These are phyloP conservation scores for Pteronotus mesoamericanus DNA, from an alignment of 2,797 vertebrate species.

Conservation along the genomic window DNA sequence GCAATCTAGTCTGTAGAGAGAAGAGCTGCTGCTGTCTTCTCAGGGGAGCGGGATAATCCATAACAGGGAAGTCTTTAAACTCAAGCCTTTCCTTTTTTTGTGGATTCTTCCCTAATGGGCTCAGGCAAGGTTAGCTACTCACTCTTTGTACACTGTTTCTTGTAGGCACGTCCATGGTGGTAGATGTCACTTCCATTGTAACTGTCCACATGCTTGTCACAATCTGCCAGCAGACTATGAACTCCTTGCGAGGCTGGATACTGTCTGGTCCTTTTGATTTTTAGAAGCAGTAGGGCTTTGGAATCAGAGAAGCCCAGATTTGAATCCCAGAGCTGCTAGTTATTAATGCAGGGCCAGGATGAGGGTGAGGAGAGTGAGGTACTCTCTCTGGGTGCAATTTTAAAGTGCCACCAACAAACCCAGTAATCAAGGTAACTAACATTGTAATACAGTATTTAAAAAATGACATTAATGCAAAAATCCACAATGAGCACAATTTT, in stretches of 20 bases:
- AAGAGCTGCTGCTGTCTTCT: not conserved
- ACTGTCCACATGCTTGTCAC: not conserved
- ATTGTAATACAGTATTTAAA: not conserved
- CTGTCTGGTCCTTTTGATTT: not conserved
- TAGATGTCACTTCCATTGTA: not conserved
- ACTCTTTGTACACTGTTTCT: not conserved
- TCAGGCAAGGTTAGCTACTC: not conserved
- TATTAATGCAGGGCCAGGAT: not conserved
- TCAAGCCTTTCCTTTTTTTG: not conserved
- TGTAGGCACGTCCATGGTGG: not conserved
- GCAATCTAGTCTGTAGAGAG: not conserved
- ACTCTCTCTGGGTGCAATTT: not conserved
- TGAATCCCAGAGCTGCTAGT: not conserved
- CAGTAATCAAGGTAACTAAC: not conserved
- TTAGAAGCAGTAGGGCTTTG: not conserved
- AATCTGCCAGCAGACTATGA: not conserved
- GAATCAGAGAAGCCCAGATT: not conserved
- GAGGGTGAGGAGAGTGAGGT: not conserved
- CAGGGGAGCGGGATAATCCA: not conserved
- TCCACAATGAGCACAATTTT: not conserved
- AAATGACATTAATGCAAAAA: conserved; percentile 13
- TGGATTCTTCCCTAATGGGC: not conserved
- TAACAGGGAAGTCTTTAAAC: not conserved
- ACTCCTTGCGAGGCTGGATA: not conserved
- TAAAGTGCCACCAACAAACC: not conserved